These are phyloP conservation scores for Leucoraja ocellata DNA, from an alignment of 2,797 vertebrate species.

Conservation along the genomic window DNA sequence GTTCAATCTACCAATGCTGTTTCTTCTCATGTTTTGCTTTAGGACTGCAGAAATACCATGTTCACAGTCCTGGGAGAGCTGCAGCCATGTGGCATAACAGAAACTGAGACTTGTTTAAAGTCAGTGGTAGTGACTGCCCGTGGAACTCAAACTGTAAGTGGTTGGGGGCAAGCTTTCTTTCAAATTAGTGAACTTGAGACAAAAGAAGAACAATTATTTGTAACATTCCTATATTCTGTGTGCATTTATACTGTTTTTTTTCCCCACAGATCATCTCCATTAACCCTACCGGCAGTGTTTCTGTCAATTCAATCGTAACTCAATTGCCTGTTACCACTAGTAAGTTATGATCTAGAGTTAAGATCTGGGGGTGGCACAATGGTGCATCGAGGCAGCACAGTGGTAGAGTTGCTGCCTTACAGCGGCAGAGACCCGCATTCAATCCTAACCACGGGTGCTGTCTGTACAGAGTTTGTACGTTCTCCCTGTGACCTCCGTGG, in stretches of 20 bases:
- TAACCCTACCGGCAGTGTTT: constrained; percentile 66
- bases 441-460: no score
- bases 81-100: constrained; percentile 59
- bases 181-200: neutral
- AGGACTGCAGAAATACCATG: constrained; percentile 53
- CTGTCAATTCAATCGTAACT: constrained; percentile 69
- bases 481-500: no score
- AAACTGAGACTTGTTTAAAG: constrained; percentile 63
- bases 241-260: neutral
- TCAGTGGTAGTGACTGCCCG: constrained; percentile 52
- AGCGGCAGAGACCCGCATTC: no score
- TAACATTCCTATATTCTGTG: neutral
- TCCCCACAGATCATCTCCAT: constrained; percentile 61
- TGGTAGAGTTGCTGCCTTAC: no score
- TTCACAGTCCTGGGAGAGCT: constrained; percentile 63
- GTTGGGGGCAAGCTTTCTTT: neutral
- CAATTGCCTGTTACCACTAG: constrained; percentile 72
- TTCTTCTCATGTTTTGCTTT: neutral
- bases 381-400: no score
- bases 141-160: constrained; percentile 55
- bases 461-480: no score
- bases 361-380: no score
- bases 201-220: neutral
- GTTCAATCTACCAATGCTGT: neutral
- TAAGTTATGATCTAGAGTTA: constrained; percentile 46